These are phyloP conservation scores for Mirza zaza DNA, from an alignment of 2,113 vertebrate genomes.

Conservation along the genomic window DNA sequence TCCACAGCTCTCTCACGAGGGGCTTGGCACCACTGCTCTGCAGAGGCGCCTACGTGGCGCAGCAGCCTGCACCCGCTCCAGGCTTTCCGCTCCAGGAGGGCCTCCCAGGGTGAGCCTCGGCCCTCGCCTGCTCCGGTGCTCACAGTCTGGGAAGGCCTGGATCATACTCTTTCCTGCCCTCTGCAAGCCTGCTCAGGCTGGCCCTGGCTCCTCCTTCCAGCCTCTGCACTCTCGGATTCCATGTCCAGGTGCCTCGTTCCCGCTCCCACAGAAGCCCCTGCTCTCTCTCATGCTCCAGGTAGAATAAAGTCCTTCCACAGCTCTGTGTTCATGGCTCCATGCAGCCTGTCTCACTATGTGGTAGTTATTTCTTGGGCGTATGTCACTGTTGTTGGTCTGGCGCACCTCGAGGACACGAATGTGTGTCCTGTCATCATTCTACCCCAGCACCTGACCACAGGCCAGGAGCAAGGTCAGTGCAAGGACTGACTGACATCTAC, in stretches of 20 bases:
- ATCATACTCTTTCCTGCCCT: too few relatives aligned
- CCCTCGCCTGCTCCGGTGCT: background rate
- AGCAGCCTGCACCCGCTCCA: fast-evolving
- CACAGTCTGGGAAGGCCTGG: background rate
- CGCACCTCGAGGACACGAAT: background rate
- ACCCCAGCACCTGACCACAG: background rate
- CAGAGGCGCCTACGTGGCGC: fast-evolving
- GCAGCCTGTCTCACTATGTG: background rate
- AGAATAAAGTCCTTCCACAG: background rate
- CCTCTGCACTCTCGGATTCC: background rate
- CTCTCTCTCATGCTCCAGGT: background rate
- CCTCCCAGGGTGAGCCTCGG: background rate
- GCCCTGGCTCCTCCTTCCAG: background rate
- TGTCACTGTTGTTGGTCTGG: background rate
- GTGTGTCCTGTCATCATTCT: background rate
- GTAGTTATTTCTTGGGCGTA: background rate
- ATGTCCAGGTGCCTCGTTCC: too few relatives aligned
- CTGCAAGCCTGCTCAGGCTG: background rate
- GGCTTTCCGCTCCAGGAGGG: background rate
- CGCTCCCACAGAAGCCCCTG: too few relatives aligned
- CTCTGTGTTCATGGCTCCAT: background rate
- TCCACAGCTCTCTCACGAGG: background rate
- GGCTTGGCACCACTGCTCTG: fast-evolving
- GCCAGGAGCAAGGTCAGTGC: background rate
- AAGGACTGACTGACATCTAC: too few relatives aligned